These are phyloP conservation scores for Clivina fossor DNA, from an alignment of 2,888 invertebrate species.

Conservation along the genomic window DNA sequence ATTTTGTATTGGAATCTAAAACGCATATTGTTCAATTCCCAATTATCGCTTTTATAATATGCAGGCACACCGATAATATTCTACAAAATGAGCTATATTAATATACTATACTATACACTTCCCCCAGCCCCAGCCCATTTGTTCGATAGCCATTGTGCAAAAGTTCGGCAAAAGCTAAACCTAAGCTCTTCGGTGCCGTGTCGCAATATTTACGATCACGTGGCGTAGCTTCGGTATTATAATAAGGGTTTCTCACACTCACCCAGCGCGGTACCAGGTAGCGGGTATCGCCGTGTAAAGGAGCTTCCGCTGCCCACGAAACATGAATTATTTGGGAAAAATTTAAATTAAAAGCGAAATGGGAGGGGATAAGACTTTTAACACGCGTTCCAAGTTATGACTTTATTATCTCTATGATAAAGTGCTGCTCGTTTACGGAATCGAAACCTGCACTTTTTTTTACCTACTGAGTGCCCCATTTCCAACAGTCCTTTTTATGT, in stretches of 20 bases:
- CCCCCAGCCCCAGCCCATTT: too few relatives aligned
- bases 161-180: too few relatives aligned
- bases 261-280: slow-evolving; percentile 42
- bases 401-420: slow-evolving; percentile 45
- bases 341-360: slow-evolving; percentile 42
- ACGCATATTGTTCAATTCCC: too few relatives aligned
- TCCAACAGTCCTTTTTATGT: too few relatives aligned
- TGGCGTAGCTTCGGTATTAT: slow-evolving; percentile 30
- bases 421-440: slow-evolving; percentile 38
- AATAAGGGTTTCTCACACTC: slow-evolving; percentile 34
- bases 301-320: slow-evolving; percentile 37
- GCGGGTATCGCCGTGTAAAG: slow-evolving; percentile 43
- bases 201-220: slow-evolving; percentile 32
- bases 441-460: slow-evolving; percentile 12
- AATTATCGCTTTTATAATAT: too few relatives aligned
- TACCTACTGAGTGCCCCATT: neutral
- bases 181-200: slow-evolving; percentile 26
- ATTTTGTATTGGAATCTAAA: too few relatives aligned
- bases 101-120: too few relatives aligned
- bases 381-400: slow-evolving; percentile 43
- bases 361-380: slow-evolving; percentile 37
- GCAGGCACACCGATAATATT: too few relatives aligned
- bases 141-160: slow-evolving; percentile 22
- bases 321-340: slow-evolving; percentile 44
- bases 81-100: too few relatives aligned